phyloP scores from a whole-genome alignment of 1,140 invertebrate genomes.

The Neodiprion fabricii region DNA sequence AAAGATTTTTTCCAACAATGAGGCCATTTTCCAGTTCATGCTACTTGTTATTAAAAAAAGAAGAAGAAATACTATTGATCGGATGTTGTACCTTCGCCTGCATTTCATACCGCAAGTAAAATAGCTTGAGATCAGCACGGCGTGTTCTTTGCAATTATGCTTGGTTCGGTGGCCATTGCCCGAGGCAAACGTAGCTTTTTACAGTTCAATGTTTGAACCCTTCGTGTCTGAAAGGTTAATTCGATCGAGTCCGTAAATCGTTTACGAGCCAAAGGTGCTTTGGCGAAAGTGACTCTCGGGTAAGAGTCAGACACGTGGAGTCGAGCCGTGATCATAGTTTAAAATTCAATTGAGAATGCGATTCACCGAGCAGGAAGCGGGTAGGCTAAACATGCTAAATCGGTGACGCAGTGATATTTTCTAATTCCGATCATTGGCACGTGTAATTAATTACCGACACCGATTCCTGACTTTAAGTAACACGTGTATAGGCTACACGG shows the following conservation, averaged over 20 bases:
- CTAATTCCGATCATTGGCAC: not conserved
- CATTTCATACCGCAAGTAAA: too few species aligned
- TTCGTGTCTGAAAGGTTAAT: not conserved
- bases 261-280: not conserved
- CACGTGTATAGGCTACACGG: constrained; percentile 14
- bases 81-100: too few species aligned
- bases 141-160: too few species aligned
- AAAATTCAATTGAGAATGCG: not conserved
- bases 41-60: too few species aligned
- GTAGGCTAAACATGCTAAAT: not conserved
- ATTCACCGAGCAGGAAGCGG: not conserved
- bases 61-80: too few species aligned
- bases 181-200: too few species aligned
- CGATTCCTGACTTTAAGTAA: constrained; percentile 17
- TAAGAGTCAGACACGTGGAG: not conserved
- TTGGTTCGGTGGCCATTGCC: too few species aligned
- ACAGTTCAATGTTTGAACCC: not conserved
- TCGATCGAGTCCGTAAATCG: not conserved
- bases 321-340: not conserved
- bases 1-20: constrained; percentile 18
- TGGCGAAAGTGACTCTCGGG: not conserved
- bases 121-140: not conserved
- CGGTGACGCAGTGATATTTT: not conserved
- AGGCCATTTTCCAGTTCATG: constrained; percentile 18
- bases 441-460: not conserved